Conservation (phyloP, 2,797 vertebrate species). For the Danio albolineatus region DNA sequence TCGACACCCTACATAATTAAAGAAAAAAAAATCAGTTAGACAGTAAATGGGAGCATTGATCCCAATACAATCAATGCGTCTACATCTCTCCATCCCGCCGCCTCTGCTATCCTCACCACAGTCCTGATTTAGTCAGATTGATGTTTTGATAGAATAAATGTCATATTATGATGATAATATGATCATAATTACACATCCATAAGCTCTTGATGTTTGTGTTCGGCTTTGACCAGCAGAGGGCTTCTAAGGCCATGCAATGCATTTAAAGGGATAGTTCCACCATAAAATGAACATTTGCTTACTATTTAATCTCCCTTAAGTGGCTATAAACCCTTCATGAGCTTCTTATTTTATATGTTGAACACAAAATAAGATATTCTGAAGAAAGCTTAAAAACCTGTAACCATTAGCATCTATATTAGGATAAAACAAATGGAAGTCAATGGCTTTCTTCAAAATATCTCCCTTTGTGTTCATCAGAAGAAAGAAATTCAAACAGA, state of each 20-base stretch:
- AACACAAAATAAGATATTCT: too few relatives aligned
- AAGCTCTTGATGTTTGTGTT: neutral
- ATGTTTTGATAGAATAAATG: neutral
- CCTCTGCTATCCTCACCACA: slow-evolving; percentile 30
- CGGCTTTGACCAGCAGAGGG: slow-evolving; percentile 57
- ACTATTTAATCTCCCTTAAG: too few relatives aligned
- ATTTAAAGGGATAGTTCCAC: neutral
- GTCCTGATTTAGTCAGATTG: slow-evolving; percentile 35
- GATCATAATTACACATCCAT: slow-evolving; percentile 2
- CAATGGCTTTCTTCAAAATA: too few relatives aligned
- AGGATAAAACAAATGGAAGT: too few relatives aligned
- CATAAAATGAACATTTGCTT: too few relatives aligned
- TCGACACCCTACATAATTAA: slow-evolving; percentile 84
- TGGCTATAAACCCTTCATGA: too few relatives aligned
- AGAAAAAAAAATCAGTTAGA: slow-evolving; percentile 78
- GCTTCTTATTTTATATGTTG: too few relatives aligned
- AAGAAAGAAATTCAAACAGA: too few relatives aligned
- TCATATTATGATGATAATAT: neutral
- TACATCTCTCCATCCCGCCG: slow-evolving; percentile 55
- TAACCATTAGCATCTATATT: too few relatives aligned
- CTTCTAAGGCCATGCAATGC: slow-evolving; percentile 50
- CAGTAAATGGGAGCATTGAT: slow-evolving; percentile 89
- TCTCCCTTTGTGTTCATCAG: too few relatives aligned
- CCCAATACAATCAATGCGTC: slow-evolving; percentile 81
- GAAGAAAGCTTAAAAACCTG: too few relatives aligned